Conservation (phyloP, 1,140 invertebrate genomes). For the Andricus grossulariae region DNA sequence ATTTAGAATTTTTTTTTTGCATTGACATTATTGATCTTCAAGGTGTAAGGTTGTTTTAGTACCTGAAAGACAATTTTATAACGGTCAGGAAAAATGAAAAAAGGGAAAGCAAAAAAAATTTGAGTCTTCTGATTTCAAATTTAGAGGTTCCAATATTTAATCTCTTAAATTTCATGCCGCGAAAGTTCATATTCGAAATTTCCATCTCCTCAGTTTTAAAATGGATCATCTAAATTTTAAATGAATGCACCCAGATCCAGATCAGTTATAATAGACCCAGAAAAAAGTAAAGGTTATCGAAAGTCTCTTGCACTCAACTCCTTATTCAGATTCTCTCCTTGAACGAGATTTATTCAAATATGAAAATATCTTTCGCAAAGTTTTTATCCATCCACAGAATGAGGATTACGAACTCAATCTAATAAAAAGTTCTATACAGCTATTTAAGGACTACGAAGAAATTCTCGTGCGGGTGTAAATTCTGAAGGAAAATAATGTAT, state of each 20-base stretch:
- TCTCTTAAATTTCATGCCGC: too few species aligned
- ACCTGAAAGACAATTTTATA: too few species aligned
- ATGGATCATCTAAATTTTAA: not conserved
- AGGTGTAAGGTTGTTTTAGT: too few species aligned
- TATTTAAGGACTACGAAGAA: not conserved
- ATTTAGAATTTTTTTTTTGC: too few species aligned
- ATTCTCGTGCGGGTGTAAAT: not conserved
- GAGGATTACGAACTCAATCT: not conserved
- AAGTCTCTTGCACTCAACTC: conserved; percentile 12
- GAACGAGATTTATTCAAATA: conserved; percentile 30
- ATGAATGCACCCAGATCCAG: not conserved
- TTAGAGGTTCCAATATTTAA: too few species aligned
- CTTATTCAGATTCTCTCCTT: conserved; percentile 27
- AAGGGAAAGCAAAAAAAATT: too few species aligned
- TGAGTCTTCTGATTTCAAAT: too few species aligned
- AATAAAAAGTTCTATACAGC: not conserved
- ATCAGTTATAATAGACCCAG: not conserved
- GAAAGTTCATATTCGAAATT: too few species aligned
- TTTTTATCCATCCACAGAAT: not conserved
- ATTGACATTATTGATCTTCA: too few species aligned
- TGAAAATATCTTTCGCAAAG: not conserved
- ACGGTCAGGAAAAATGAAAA: too few species aligned
- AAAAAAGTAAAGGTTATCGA: conserved; percentile 11
- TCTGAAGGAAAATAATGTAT: not conserved
- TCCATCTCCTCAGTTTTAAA: too few species aligned